phyloP scores from a whole-genome alignment of 2,113 vertebrate genomes.

The Brienomyrus longianalis region DNA sequence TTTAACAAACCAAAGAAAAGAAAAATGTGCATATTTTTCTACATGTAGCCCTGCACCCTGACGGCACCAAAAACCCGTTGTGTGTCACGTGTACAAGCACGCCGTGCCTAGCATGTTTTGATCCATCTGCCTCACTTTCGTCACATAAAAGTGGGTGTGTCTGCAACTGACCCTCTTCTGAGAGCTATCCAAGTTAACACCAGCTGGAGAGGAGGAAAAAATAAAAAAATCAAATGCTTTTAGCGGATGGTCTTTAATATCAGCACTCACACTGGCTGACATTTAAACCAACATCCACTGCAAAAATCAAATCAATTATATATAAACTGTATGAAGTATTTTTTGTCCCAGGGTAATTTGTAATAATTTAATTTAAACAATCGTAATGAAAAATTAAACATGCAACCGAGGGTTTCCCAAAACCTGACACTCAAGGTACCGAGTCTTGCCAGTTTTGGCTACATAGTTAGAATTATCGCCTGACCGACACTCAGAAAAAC shows the following conservation, averaged over 20 bases:
- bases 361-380: neutral
- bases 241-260: neutral
- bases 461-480: neutral
- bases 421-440: neutral
- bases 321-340: neutral
- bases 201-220: neutral
- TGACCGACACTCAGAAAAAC: neutral
- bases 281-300: neutral
- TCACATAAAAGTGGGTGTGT: slow-evolving; percentile 14
- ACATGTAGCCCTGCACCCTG: neutral
- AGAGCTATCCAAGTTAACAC: neutral
- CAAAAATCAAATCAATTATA: neutral
- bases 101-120: slow-evolving; percentile 16
- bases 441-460: neutral
- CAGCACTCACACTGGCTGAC: neutral
- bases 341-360: neutral
- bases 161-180: slow-evolving; percentile 13
- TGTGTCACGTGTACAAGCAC: slow-evolving; percentile 14
- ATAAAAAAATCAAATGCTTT: neutral
- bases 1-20: neutral
- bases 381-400: neutral
- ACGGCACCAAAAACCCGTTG: neutral
- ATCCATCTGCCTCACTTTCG: slow-evolving; percentile 24
- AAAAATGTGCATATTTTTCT: neutral
- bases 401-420: neutral